These are phyloP conservation scores for Toxonevra muliebris DNA, from an alignment of 2,888 invertebrate genomes.

Conservation along the genomic window DNA sequence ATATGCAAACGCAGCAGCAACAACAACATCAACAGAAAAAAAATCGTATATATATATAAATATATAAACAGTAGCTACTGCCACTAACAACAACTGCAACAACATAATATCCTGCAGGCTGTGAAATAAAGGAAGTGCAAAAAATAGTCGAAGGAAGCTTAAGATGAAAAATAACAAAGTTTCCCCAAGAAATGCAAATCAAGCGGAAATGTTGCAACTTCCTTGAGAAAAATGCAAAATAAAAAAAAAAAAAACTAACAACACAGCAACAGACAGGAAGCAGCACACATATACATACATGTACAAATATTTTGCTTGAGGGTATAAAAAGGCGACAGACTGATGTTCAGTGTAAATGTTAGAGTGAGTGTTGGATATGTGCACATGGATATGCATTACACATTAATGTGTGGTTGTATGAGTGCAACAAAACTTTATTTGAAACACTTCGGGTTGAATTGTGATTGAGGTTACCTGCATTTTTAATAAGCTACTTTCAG, in stretches of 20 bases:
- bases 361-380: too few relatives aligned
- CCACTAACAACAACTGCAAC: neutral
- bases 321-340: neutral
- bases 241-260: neutral
- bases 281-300: constrained; percentile 10
- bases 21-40: neutral
- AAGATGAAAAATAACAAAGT: constrained; percentile 52
- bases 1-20: constrained; percentile 34
- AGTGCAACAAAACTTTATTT: constrained; percentile 7
- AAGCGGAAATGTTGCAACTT: constrained; percentile 51
- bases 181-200: constrained; percentile 53
- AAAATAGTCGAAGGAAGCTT: constrained; percentile 46
- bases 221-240: neutral
- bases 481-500: too few relatives aligned
- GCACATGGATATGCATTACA: constrained; percentile 14
- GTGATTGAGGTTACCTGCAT: neutral
- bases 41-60: neutral
- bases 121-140: neutral
- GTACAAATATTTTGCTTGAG: neutral
- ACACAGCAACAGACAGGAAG: constrained; percentile 14
- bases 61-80: neutral
- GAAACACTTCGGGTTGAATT: neutral
- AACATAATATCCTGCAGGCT: neutral
- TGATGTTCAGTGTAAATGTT: too few relatives aligned
- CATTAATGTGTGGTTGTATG: constrained; percentile 35